Base-by-base conservation (phyloP, 2,113 vertebrate genomes). In the Pao palembangensis region DNA sequence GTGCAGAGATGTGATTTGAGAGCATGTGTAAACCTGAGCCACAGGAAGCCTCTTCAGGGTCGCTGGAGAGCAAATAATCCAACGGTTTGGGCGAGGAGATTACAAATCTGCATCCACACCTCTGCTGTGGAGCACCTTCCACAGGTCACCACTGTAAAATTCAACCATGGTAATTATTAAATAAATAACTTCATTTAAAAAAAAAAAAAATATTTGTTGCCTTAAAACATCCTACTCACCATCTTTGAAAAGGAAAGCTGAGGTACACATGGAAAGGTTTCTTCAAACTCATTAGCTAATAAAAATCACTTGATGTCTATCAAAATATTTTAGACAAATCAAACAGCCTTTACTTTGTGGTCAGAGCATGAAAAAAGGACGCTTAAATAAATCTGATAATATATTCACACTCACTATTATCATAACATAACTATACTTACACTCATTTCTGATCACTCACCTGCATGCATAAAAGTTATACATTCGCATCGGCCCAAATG, bases 51-150 rank as follows among this genome's bases (percentile, higher is more conserved):
- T 61, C 84, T 87, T 88, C 83, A 78, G 88, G 86, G 84, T 84
- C 79, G 73, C 60, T 59, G 76, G 78, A 81, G 76, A 83, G 47
- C 80, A 78, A 67, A 86, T 80, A 76, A 88, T 82, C 84, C 83
- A 74, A 78, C 64, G 44, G 76, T 67, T 83, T 46, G 79, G 85
- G 75, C 79, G 75, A 82, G 66, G 76, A 83, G 85, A 90, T 90
- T 84, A 88, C 88, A 88, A 81, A 86, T 67, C 73, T 68, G 61
- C 78, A 76, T 71, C 78, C 73, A 67, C 85, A 79, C 87, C 77
- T 85, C 85, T 80, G 79, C 84, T 85, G 85, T 67, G 80, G 83
- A 76, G 67, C 80, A 73, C 75, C 80, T 78, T 82, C 59, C 67
- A 8, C 65, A 72, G 75, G 75, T 85, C 76, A 82, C 51, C 75